phyloP scores from a whole-genome alignment of 2,888 invertebrate species.

The Isotomurus palustris region DNA sequence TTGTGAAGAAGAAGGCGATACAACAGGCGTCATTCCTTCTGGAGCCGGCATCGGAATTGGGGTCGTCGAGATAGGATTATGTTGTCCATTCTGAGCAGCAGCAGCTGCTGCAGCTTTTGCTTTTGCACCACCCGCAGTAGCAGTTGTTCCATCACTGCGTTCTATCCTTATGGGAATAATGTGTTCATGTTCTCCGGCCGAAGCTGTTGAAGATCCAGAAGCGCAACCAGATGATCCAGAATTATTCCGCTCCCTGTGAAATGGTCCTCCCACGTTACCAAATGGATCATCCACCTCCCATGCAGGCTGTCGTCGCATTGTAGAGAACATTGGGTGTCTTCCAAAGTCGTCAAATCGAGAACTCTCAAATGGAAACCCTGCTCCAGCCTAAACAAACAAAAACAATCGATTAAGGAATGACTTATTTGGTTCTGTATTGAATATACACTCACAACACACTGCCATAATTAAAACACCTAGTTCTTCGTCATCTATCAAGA shows the following conservation, averaged over 20 bases:
- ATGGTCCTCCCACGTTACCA: background rate
- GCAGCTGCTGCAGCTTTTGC: conserved; percentile 6
- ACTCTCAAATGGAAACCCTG: no score
- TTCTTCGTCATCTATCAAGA: no score
- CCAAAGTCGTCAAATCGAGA: conserved; percentile 58
- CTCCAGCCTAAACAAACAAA: conserved; percentile 41
- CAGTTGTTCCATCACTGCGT: conserved; percentile 14
- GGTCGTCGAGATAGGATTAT: conserved; percentile 14
- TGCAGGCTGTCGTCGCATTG: conserved; percentile 30
- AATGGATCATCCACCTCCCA: conserved; percentile 29
- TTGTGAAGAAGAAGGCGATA: conserved; percentile 12
- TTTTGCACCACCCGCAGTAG: conserved; percentile 6
- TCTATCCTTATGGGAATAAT: conserved; percentile 35
- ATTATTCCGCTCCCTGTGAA: conserved; percentile 25
- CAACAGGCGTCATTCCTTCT: background rate
- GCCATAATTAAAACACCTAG: no score
- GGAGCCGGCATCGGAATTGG: conserved; percentile 11
- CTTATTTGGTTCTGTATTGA: no score
- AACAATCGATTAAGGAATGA: no score
- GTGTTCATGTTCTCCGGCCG: conserved; percentile 34
- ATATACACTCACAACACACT: no score
- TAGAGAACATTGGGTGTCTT: conserved; percentile 65
- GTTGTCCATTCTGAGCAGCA: background rate
- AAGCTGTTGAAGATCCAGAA: conserved; percentile 33
- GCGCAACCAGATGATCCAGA: conserved; percentile 34